phyloP scores from a whole-genome alignment of 2,888 invertebrate genomes.

The Drosophila paramelanica region DNA sequence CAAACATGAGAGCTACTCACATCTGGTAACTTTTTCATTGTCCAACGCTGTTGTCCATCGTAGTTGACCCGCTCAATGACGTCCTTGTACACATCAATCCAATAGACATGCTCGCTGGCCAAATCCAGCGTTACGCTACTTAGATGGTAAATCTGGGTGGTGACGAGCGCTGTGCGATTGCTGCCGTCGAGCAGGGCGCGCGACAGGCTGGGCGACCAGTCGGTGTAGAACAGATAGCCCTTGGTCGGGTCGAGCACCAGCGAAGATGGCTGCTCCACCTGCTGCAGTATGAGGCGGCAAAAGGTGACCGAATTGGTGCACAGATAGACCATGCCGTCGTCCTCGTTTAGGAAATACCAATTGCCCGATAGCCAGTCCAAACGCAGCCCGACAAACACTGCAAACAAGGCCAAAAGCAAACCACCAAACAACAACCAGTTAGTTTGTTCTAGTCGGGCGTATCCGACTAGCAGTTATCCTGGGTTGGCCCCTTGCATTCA shows the following conservation, averaged over 20 bases:
- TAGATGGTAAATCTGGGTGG: constrained; percentile 91
- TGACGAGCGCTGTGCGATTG: constrained; percentile 87
- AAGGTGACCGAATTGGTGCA: constrained; percentile 88
- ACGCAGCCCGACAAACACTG: constrained; percentile 91
- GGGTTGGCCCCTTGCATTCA: too few relatives aligned
- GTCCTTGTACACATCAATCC: constrained; percentile 93
- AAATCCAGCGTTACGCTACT: constrained; percentile 90
- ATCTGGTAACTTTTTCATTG: constrained; percentile 82
- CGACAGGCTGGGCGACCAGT: constrained; percentile 89
- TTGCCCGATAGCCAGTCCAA: constrained; percentile 94
- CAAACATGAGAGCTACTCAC: constrained; percentile 62
- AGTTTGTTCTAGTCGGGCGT: too few relatives aligned
- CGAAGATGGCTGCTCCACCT: constrained; percentile 89
- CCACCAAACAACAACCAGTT: constrained; percentile 1
- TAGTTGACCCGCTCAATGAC: constrained; percentile 92
- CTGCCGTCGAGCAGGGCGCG: constrained; percentile 89
- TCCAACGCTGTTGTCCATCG: constrained; percentile 88
- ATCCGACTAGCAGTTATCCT: too few relatives aligned
- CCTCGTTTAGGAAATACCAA: constrained; percentile 93
- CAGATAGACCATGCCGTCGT: constrained; percentile 89
- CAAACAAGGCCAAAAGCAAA: constrained; percentile 44
- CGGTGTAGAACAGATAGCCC: constrained; percentile 92
- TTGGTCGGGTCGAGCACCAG: constrained; percentile 92
- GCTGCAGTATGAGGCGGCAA: constrained; percentile 90
- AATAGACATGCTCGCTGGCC: constrained; percentile 90